Conservation (phyloP, 2,113 vertebrate species). For the Malurus cyaneus region DNA sequence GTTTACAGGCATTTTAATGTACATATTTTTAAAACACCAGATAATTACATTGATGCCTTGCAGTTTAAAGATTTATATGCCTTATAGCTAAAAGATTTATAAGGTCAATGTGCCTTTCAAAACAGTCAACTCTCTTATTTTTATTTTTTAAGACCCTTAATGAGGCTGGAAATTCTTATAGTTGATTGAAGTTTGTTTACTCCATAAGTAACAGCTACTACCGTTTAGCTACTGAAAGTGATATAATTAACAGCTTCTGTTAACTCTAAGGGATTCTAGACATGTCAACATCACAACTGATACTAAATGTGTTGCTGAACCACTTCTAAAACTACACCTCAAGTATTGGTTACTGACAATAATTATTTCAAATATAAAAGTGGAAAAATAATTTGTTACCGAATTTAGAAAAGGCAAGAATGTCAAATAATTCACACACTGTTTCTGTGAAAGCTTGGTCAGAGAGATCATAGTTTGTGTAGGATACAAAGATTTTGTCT, state of each 20-base stretch:
- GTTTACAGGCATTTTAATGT: background rate
- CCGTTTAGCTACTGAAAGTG: conserved; percentile 10
- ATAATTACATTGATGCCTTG: background rate
- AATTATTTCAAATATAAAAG: background rate
- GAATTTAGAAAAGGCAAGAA: background rate
- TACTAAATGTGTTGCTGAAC: background rate
- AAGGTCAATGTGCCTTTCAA: conserved; percentile 22
- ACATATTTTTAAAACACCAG: background rate
- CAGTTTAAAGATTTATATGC: background rate
- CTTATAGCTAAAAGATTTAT: background rate
- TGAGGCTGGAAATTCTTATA: background rate
- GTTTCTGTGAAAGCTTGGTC: background rate
- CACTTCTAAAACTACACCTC: background rate
- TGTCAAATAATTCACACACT: background rate
- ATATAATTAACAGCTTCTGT: conserved; percentile 26
- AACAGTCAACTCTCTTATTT: background rate
- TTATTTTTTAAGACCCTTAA: background rate
- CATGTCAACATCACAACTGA: background rate
- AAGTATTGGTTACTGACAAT: background rate
- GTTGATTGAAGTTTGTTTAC: conserved; percentile 50
- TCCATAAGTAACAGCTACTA: conserved; percentile 13
- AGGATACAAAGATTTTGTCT: background rate
- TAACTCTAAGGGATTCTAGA: background rate
- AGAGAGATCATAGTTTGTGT: background rate
- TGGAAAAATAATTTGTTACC: background rate